A percentile compares a stretch with the other conserved stretches of the same genome.
Evolutionary conservation across 2,888 invertebrate genomes (phyloP).

Genomic region (Polylopha cassiicola): DNA sequence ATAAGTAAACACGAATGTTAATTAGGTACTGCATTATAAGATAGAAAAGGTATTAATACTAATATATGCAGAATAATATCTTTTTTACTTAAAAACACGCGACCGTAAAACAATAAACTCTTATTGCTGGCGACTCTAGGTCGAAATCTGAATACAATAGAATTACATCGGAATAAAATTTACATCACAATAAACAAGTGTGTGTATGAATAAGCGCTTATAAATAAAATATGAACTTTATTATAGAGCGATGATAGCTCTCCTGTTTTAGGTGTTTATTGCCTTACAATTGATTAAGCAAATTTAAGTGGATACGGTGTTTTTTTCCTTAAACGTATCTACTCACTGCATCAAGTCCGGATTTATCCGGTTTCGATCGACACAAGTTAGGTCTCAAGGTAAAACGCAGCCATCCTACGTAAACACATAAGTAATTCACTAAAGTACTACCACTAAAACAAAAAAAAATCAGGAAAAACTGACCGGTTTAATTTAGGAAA

Average conservation of each 20-base stretch:
- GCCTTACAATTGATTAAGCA: not conserved
- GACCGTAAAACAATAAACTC: slow-evolving; percentile 9
- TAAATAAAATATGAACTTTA: too few relatives aligned
- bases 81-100: slow-evolving; percentile 3
- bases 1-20: too few relatives aligned
- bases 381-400: too few relatives aligned
- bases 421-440: too few relatives aligned
- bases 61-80: too few relatives aligned
- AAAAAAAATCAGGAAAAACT: too few relatives aligned
- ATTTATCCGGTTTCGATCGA: slow-evolving; percentile 8
- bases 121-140: slow-evolving; percentile 19
- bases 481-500: too few relatives aligned
- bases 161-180: slow-evolving; percentile 20
- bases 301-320: not conserved
- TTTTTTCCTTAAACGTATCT: too few relatives aligned
- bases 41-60: too few relatives aligned
- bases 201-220: slow-evolving; percentile 12
- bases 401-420: slow-evolving; percentile 4
- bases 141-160: slow-evolving; percentile 47
- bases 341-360: slow-evolving; percentile 1
- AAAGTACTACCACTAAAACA: too few relatives aligned
- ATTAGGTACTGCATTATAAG: not conserved
- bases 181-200: slow-evolving; percentile 19
- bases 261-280: slow-evolving; percentile 2
- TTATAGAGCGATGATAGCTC: too few relatives aligned